Evolutionary conservation across 2,888 invertebrate genomes (phyloP), one percentile per base, ranked within the genome.

Genomic region (Melanargia galathea): DNA sequence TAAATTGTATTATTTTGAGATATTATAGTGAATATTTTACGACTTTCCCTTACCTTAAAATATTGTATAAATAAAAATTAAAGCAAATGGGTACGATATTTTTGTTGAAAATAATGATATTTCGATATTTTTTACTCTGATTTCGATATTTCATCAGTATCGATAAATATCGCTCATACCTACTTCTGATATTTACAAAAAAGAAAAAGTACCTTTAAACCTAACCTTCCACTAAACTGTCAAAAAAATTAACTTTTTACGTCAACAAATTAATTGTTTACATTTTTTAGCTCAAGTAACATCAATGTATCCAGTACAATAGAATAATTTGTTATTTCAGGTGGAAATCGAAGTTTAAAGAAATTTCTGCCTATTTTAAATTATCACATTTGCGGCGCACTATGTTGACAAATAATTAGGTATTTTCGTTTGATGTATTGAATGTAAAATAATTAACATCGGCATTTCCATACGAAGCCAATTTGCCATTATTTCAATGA

Each of bases 391-490:
- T 35, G 52, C 35, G 33, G 33, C 35, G 13, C 52, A 20, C 33
- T 11, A 33, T n/a, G 11, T 20, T 35, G 13, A 20, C 20, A n/a
- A 46, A n/a, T 38, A 38, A 45, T 45, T 43, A n/a, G n/a, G n/a
- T n/a, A 40, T 16, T 45, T 16, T 30, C 16, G 10, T 16, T 26
- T 4, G 4, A 51, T 18, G 4, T 18, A 16, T 46, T 46, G 20
- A 30, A 51, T 33, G 13, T 62, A 62, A n/a, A n/a, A n/a, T n/a
- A n/a, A 62, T 62, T 64, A 54, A 51, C 64, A 56, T 55, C 56
- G 61, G 49, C 51, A 35, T 46, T 60, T 18, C 35, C 24, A 22
- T 46, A 45, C 11, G 54, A 57, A 49, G 46, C 56, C 20, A 59
- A 52, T 18, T 49, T 52, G 40, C 35, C 51, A n/a, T 35, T 52